Percentiles rank a stretch among this genome's conserved stretches.
These are phyloP conservation scores for Philantomba maxwellii DNA, from an alignment of 2,113 vertebrate species.

Conservation along the genomic window DNA sequence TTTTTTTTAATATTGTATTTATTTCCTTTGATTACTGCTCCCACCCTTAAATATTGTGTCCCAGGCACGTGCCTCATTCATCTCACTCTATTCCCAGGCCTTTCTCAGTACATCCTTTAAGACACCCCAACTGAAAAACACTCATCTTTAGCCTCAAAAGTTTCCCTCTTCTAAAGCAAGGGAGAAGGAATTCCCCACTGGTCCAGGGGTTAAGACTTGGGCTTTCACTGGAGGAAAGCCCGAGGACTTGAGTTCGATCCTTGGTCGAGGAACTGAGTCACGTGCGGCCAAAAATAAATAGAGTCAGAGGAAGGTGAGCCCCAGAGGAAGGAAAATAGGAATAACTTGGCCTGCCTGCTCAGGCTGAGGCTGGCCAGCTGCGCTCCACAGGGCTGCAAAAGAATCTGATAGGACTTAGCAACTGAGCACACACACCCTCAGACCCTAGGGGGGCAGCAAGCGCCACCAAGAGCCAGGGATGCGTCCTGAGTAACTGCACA, in stretches of 20 bases:
- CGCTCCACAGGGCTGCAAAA: not conserved
- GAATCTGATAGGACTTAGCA: not conserved
- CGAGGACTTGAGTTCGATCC: not conserved
- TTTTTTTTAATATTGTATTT: not conserved
- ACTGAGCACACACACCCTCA: not conserved
- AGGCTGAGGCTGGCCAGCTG: not conserved
- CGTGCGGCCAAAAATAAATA: not conserved
- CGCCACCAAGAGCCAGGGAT: not conserved
- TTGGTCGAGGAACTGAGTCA: not conserved
- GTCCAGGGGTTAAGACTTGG: not conserved
- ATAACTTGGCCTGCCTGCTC: accelerated
- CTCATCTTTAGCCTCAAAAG: not conserved
- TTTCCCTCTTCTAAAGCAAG: not conserved
- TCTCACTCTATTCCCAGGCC: not conserved
- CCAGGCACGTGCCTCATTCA: not conserved
- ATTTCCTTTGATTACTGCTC: not conserved
- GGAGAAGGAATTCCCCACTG: too few relatives aligned
- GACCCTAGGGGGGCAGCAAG: not conserved
- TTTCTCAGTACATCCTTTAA: not conserved
- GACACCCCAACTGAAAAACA: not conserved
- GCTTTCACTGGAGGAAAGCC: not conserved
- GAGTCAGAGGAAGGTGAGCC: not conserved
- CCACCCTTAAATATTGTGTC: not conserved
- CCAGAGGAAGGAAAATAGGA: accelerated
- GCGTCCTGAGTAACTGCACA: not conserved